Percentiles rank a stretch among this genome's conserved stretches.
Conservation (phyloP, 2,797 vertebrate species). For the Anomalospiza imberbis region DNA sequence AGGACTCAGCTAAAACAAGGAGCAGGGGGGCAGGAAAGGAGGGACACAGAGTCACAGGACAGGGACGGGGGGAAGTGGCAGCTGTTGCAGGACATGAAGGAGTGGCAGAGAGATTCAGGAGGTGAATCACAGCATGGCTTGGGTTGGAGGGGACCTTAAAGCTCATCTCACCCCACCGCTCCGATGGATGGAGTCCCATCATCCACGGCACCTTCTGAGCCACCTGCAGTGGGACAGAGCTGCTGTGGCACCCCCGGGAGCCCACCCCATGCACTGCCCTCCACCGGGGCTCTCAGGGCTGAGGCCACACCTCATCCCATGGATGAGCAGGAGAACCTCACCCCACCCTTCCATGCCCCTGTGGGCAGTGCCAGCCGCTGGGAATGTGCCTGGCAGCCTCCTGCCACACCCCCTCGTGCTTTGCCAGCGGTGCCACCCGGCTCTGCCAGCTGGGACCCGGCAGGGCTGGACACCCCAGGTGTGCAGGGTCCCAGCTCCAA, state of each 20-base stretch:
- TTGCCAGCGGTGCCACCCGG: rapidly evolving
- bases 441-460: background rate
- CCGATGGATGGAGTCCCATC: background rate
- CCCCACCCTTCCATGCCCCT: rapidly evolving
- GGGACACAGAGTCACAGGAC: rapidly evolving
- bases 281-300: background rate
- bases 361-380: background rate
- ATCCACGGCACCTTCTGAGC: background rate
- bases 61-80: background rate
- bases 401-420: rapidly evolving
- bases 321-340: no score
- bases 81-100: background rate
- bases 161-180: background rate
- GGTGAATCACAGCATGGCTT: background rate
- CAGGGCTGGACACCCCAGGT: background rate
- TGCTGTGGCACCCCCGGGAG: background rate
- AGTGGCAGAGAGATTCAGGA: background rate
- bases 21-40: rapidly evolving
- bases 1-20: background rate
- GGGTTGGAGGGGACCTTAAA: background rate
- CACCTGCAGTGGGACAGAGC: background rate
- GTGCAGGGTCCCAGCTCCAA: background rate
- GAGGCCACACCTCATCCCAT: rapidly evolving
- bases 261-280: background rate
- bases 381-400: background rate